Evolutionary conservation across 2,888 invertebrate species (phyloP).

Genomic region (Eremobia ochroleuca): DNA sequence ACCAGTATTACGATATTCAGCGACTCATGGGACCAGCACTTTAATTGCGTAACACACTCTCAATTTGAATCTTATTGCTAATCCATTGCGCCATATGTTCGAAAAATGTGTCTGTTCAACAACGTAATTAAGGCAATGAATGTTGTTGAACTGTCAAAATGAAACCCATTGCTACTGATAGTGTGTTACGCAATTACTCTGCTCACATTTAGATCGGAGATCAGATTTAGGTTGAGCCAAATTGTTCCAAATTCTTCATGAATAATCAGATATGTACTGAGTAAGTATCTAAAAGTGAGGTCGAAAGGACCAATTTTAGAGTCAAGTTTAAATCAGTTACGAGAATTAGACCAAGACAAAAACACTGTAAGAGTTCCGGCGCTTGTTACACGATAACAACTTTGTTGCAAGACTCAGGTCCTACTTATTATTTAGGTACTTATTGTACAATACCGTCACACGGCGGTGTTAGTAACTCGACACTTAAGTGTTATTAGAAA

Average conservation of each 20-base stretch:
- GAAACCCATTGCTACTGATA: too few species aligned
- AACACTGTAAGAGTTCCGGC: constrained; percentile 56
- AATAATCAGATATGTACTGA: neutral
- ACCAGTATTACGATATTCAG: too few species aligned
- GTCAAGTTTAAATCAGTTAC: constrained; percentile 33
- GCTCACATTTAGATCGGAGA: neutral
- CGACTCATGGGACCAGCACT: too few species aligned
- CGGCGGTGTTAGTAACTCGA: constrained; percentile 61
- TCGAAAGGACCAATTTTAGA: neutral
- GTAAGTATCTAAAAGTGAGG: neutral
- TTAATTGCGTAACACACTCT: too few species aligned
- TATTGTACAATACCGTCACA: constrained; percentile 51
- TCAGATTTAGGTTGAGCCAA: neutral
- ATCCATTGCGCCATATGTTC: too few species aligned
- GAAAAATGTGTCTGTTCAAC: too few species aligned
- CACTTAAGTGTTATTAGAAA: constrained; percentile 65
- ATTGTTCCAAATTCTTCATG: neutral
- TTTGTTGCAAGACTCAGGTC: constrained; percentile 64
- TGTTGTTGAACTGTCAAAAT: too few species aligned
- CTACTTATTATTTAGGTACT: constrained; percentile 9
- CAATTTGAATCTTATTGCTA: too few species aligned
- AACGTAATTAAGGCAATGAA: too few species aligned
- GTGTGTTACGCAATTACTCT: too few species aligned
- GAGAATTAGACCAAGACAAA: constrained; percentile 49
- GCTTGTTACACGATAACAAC: constrained; percentile 64